A percentile compares a stretch with the other conserved stretches of the same genome.
These are phyloP conservation scores for Sebastes baramenuke DNA, from an alignment of 2,797 vertebrate species.

Conservation along the genomic window DNA sequence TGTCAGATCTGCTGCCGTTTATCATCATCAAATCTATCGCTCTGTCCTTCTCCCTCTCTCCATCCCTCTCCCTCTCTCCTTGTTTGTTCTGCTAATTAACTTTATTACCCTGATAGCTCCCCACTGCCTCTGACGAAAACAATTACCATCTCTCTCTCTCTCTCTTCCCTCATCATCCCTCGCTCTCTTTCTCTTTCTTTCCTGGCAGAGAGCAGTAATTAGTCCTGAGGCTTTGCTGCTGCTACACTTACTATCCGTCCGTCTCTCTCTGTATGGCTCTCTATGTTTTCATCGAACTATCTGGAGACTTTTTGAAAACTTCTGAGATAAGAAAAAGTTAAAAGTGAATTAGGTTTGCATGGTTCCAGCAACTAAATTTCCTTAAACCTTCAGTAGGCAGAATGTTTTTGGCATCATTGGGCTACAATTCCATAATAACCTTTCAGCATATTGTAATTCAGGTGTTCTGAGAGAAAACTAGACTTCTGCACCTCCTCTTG, in stretches of 20 bases:
- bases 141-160: conserved; percentile 88
- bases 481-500: no score
- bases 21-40: conserved; percentile 89
- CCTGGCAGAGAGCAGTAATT: conserved; percentile 80
- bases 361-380: neutral
- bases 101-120: conserved; percentile 99
- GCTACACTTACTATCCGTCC: neutral
- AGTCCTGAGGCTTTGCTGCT: conserved; percentile 51
- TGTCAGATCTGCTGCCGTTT: conserved; percentile 85
- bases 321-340: neutral
- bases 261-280: neutral
- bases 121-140: conserved; percentile 98
- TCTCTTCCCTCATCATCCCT: conserved; percentile 46
- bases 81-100: conserved; percentile 97
- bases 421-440: no score
- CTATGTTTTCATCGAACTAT: neutral
- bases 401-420: no score
- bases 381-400: no score
- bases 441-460: no score
- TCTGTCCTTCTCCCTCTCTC: conserved; percentile 77
- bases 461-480: no score
- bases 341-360: neutral
- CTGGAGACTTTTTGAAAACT: neutral
- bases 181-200: conserved; percentile 46
- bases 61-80: conserved; percentile 37